These are phyloP conservation scores for Dichetophora obliterata DNA, from an alignment of 2,888 invertebrate species.

Conservation along the genomic window DNA sequence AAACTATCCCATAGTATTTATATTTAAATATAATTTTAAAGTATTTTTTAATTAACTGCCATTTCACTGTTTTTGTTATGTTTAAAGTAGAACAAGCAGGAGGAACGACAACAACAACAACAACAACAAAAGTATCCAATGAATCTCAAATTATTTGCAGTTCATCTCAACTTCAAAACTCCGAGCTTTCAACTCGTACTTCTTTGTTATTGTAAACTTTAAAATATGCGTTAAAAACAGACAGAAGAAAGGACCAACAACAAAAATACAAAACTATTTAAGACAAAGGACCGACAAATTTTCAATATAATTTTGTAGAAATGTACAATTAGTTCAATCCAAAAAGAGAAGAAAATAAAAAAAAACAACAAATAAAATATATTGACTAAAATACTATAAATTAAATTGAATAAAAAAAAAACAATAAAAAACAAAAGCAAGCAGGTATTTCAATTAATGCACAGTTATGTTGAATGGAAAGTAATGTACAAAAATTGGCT, in stretches of 20 bases:
- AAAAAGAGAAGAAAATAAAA: not conserved
- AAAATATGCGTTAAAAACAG: not conserved
- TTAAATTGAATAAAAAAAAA: slow-evolving; percentile 1
- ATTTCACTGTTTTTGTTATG: slow-evolving; percentile 44
- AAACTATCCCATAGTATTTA: slow-evolving; percentile 5
- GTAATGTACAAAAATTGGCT: not conserved
- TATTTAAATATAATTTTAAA: slow-evolving; percentile 40
- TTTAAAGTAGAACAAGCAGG: not conserved
- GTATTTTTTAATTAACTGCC: slow-evolving; percentile 47
- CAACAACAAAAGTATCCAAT: not conserved
- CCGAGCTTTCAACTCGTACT: not conserved
- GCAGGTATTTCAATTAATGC: not conserved
- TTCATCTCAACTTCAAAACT: not conserved
- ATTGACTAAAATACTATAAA: slow-evolving; percentile 27
- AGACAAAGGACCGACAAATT: not conserved
- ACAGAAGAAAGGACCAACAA: not conserved
- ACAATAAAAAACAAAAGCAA: not conserved
- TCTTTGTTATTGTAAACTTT: slow-evolving; percentile 1
- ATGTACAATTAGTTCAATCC: slow-evolving; percentile 30
- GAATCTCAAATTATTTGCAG: not conserved
- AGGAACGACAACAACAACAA: not conserved
- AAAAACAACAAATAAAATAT: not conserved
- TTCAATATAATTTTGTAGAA: slow-evolving; percentile 16
- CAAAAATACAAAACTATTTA: not conserved
- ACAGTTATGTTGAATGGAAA: not conserved